Percentiles rank a stretch among this genome's conserved stretches.
phyloP scores from a whole-genome alignment of 1,140 invertebrate genomes.

The Thereuonema tuberculata region DNA sequence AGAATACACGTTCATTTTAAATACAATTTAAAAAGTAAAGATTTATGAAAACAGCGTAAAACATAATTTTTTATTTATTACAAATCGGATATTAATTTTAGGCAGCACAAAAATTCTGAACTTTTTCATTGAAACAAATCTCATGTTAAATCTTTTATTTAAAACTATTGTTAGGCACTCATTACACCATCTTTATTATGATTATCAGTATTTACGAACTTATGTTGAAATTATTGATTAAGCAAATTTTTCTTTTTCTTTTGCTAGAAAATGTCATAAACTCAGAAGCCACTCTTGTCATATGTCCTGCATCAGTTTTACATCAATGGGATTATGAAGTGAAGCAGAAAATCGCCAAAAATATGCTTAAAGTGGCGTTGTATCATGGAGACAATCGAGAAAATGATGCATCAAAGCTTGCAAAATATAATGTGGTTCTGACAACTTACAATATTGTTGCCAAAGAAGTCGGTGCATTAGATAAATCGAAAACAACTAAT shows the following conservation, averaged over 20 bases:
- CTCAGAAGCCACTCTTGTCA: constrained; percentile 55
- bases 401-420: constrained; percentile 37
- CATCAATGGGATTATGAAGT: constrained; percentile 80
- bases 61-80: too few species aligned
- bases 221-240: neutral
- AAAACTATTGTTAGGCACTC: neutral
- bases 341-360: constrained; percentile 41
- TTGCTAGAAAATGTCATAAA: constrained; percentile 16
- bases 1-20: too few species aligned
- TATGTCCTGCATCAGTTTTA: constrained; percentile 62
- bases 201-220: neutral
- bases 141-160: neutral
- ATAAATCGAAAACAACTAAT: neutral
- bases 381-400: constrained; percentile 71
- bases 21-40: too few species aligned
- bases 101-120: neutral
- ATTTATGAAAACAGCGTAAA: too few species aligned
- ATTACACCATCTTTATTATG: neutral
- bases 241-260: neutral
- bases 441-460: constrained; percentile 38
- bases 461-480: neutral
- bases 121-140: too few species aligned
- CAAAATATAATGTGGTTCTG: constrained; percentile 36
- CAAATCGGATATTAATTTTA: neutral
- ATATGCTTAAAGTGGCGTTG: constrained; percentile 46